Evolutionary conservation across 2,113 vertebrate species (phyloP).

Genomic region (Isurus oxyrinchus): DNA sequence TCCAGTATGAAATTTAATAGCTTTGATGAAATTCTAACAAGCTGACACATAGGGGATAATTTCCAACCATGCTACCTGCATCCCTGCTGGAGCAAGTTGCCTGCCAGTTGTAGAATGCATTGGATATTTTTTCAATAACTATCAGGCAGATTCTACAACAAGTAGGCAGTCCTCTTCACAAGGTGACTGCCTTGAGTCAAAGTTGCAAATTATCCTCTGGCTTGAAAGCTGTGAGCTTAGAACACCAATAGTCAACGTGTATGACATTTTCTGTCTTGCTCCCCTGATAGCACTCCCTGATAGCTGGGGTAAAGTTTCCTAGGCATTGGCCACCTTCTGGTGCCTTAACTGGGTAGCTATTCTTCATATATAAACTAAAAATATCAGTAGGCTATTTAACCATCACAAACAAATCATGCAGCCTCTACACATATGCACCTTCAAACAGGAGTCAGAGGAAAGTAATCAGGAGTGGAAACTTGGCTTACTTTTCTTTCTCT

Average conservation of each 20-base stretch:
- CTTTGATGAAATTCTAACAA: not conserved
- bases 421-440: not conserved
- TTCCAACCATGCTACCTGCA: not conserved
- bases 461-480: not conserved
- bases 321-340: not conserved
- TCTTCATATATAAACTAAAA: not conserved
- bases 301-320: not conserved
- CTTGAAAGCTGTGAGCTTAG: not conserved
- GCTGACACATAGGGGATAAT: not conserved
- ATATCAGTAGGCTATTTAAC: not conserved
- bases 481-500: not conserved
- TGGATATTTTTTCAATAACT: not conserved
- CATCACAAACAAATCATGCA: not conserved
- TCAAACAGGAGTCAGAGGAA: not conserved
- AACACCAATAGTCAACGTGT: not conserved
- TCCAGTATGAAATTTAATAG: not conserved
- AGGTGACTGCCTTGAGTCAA: not conserved
- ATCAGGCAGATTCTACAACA: not conserved
- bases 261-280: not conserved
- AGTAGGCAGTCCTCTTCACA: not conserved
- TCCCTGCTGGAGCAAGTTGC: not conserved
- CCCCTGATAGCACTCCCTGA: not conserved
- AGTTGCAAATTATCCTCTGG: not conserved
- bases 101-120: not conserved
- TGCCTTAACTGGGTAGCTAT: not conserved